Conservation (phyloP, 2,113 vertebrate species). For the Dolichallabes microphthalmus region DNA sequence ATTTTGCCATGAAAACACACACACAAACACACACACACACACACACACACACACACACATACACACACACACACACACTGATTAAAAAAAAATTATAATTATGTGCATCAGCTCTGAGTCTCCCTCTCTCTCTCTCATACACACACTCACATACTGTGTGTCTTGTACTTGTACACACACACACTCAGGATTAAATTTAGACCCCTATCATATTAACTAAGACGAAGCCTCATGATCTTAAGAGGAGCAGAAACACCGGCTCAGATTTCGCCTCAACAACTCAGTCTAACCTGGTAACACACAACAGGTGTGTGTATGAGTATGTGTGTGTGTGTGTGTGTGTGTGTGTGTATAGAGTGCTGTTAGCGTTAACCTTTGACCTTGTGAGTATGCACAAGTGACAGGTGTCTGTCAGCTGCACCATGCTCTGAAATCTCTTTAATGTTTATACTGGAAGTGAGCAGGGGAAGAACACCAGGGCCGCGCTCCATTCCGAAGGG, state of each 20-base stretch:
- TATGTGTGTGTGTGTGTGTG: slow-evolving; percentile 8
- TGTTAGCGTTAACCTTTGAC: slow-evolving; percentile 54
- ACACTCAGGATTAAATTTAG: slow-evolving; percentile 45
- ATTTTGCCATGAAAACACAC: too few relatives aligned
- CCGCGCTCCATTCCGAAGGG: not conserved
- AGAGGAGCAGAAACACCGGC: slow-evolving; percentile 56
- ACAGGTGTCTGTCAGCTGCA: slow-evolving; percentile 50
- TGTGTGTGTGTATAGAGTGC: not conserved
- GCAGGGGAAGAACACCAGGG: too few relatives aligned
- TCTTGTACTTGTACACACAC: not conserved
- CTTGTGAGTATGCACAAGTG: slow-evolving; percentile 55
- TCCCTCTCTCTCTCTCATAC: not conserved
- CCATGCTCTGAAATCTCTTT: not conserved
- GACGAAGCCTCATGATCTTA: slow-evolving; percentile 7
- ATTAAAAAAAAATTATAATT: too few relatives aligned
- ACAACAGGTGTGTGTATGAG: slow-evolving; percentile 44
- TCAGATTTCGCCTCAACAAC: slow-evolving; percentile 65
- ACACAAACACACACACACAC: too few relatives aligned
- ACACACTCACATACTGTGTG: not conserved
- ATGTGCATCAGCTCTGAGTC: not conserved
- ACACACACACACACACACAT: too few relatives aligned
- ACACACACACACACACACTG: too few relatives aligned
- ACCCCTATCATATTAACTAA: slow-evolving; percentile 17
- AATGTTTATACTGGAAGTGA: not conserved
- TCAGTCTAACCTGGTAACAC: slow-evolving; percentile 64